Evolutionary conservation across 1,140 invertebrate species (phyloP), one percentile per base, ranked within the genome.

Genomic region (Diprion similis): DNA sequence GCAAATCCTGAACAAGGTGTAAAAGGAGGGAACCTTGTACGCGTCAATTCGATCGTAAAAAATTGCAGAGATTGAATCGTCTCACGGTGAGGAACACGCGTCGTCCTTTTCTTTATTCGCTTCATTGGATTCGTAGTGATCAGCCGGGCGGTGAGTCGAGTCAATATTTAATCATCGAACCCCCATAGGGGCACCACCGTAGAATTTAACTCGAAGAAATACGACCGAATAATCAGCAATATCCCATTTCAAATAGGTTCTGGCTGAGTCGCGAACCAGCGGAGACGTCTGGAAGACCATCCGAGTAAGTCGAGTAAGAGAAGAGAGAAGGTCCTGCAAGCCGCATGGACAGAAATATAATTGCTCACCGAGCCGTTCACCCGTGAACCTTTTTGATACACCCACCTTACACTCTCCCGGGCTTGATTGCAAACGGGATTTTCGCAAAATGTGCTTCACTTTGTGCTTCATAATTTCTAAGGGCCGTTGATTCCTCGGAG

Each of bases 341-440:
- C 75, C 17, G 68, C 73, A 46, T 66, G 73, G 71, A 71, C 75
- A 70, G 74, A 78, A 80, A 74, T 78, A 79, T 81, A 84, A 84
- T 84, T 83, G 83, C 80, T 83, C 80, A 77, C n/a, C 76, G 82
- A 82, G 75, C 78, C 77, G 81, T 81, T 84, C 79, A 76, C 75
- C 78, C 77, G 80, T 68, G 78, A 85, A 81, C 73, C 82, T 84
- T 84, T 84, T 82, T 83, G 82, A 85, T 85, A 83, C 82, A 76
- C 24, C 24, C 24, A 37, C 24, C 24, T 37, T 37, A 15, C 59
- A 37, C 24, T 24, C 47, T 46, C 65, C 71, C 46, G 68, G 71
- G 74, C 75, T 79, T 84, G 84, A 85, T 85, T 85, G 82, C 83
- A 82, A 84, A 84, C 82, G 82, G 78, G 82, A 84, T 84, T 85